Percentiles rank a stretch among this genome's conserved stretches.
Conservation (phyloP, 2,797 vertebrate genomes). For the Hoplostethus atlanticus region DNA sequence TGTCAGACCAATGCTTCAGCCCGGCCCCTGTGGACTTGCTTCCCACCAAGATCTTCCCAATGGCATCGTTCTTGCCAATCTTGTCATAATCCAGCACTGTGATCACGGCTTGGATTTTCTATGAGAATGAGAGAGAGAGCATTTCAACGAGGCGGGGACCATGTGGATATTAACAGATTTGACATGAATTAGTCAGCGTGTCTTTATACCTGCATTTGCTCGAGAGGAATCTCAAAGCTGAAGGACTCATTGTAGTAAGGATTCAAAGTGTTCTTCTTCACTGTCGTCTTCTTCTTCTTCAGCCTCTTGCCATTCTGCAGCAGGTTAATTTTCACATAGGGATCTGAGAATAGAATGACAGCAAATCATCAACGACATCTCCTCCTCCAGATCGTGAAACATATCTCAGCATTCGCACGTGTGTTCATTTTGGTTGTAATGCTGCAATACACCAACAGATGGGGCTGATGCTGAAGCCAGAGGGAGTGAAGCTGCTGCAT, state of each 20-base stretch:
- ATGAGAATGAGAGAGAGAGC: conserved; percentile 17
- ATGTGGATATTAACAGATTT: background rate
- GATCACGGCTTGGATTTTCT: conserved; percentile 98
- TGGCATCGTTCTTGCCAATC: conserved; percentile 98
- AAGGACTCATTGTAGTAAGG: conserved; percentile 99
- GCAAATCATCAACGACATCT: background rate
- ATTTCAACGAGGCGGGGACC: background rate
- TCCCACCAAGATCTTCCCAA: conserved; percentile 96
- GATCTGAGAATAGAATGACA: conserved; percentile 84
- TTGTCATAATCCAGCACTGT: conserved; percentile 99
- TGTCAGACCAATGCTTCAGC: conserved; percentile 98
- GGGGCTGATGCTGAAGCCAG: conserved; percentile 64
- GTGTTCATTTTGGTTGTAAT: conserved; percentile 50
- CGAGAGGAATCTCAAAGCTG: conserved; percentile 98
- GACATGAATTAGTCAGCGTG: background rate
- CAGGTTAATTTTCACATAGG: conserved; percentile 97
- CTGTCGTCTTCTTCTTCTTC: conserved; percentile 99
- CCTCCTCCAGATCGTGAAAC: background rate
- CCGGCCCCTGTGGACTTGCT: conserved; percentile 92
- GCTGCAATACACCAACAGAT: conserved; percentile 69
- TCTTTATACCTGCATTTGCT: conserved; percentile 94
- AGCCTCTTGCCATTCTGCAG: conserved; percentile 96
- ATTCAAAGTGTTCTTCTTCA: conserved; percentile 99
- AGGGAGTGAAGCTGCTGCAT: conserved; percentile 45
- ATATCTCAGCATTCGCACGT: background rate